Base-by-base conservation (phyloP, 1,140 invertebrate species). In the Drosophila fuyamai region DNA sequence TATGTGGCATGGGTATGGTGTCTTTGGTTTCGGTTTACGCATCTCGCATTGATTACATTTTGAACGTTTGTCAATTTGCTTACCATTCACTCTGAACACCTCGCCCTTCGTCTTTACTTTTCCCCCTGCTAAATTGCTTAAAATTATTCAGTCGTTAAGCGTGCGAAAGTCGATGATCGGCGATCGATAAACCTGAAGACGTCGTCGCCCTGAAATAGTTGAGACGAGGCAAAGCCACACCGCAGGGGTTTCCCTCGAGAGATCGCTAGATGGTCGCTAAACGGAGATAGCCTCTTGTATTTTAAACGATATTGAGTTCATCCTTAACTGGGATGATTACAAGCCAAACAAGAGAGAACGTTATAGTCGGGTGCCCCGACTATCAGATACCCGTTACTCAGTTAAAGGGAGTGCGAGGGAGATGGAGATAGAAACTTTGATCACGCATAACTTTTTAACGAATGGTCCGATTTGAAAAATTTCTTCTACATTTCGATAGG, bases 11-110 rank as follows among this genome's bases (percentile, higher is more conserved):
- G 36, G 36, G 8, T 9, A 10, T 38, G 36, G 36, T 38, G 36
- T 38, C 36, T 38, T 78, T 61, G 67, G 61, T 88, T 88, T 88
- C 84, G 62, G 27, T 74, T 63, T 66, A 84, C 73, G 77, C 84
- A 89, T 90, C 77, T 72, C 83, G 84, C 85, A 88, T 88, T 80
- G 84, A 88, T 88, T 88, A 88, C 84, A 88, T 88, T 88, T 88
- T 88, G 84, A 88, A 88, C 80, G 84, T 88, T 88, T 89, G 84
- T 83, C 84, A 88, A 88, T 88, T 88, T 88, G 73, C 84, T 72
- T 63, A 80, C 48, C 75, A 73, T 61, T 77, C 77, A 70, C 67
- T 54, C 55, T n/a, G 48, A 35, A 46, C 46, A 55, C 56, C 65
- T 12, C 32, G 9, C 13, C 29, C 40, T 18, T 14, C 7, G 23